phyloP scores from a whole-genome alignment of 2,797 vertebrate genomes.

The Simalia tracyae region DNA sequence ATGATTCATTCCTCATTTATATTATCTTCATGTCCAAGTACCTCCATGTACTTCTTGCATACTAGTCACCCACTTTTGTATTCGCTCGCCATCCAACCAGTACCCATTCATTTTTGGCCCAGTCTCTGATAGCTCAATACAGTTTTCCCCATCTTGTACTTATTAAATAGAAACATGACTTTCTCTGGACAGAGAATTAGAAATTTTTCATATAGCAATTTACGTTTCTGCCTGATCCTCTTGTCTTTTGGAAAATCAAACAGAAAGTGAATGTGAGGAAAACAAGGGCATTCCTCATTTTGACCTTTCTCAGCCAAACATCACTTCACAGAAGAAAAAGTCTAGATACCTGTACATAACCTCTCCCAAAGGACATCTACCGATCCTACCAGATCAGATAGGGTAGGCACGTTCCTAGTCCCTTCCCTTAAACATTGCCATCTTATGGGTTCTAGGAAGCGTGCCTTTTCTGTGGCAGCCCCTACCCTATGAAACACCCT shows the following conservation, averaged over 20 bases:
- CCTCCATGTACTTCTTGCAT: neutral
- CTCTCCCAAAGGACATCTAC: no score
- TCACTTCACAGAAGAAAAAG: neutral
- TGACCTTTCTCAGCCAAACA: neutral
- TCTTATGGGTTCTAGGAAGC: no score
- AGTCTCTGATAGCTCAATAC: neutral
- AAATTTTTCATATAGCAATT: neutral
- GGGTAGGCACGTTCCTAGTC: no score
- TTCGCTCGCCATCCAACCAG: neutral
- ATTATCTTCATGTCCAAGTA: neutral
- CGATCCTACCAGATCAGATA: no score
- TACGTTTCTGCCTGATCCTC: accelerated
- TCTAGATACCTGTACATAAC: neutral
- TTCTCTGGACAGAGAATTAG: neutral
- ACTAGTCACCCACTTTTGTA: neutral
- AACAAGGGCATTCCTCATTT: neutral
- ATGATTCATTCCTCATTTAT: neutral
- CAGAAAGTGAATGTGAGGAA: neutral
- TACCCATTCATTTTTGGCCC: neutral
- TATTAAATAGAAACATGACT: neutral
- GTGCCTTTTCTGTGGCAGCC: no score
- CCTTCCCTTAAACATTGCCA: no score
- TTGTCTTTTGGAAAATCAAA: conserved; percentile 19
- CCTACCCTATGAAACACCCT: no score
- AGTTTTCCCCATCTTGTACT: neutral